Base-by-base conservation (phyloP, 2,797 vertebrate genomes). In the Hoplostethus atlanticus region DNA sequence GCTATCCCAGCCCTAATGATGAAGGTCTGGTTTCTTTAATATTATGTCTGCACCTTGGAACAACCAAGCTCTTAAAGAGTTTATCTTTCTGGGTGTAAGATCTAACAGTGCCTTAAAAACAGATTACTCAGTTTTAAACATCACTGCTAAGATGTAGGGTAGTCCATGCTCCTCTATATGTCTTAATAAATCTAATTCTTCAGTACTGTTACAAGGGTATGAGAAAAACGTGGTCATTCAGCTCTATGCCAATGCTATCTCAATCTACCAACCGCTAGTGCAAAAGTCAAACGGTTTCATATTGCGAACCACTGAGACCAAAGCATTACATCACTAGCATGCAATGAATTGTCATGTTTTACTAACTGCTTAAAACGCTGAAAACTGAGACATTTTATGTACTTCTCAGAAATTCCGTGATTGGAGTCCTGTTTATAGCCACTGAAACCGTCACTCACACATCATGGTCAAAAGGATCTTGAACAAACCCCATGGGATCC, bases 381-480 rank as follows among this genome's bases (percentile, higher is more conserved):
- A 73, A 79, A 78, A 63, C 67, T 54, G 44, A 78, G 50, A 76
- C 36, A n/a, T 51, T 31, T 52, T 30, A 58, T 58, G n/a, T 1
- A 62, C 16, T 8, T 57, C 16, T 21, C n/a, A 50, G 21, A 58
- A 60, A 63, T 52, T 46, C 47, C 30, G 30, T 21, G 46, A 87
- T 80, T 63, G 72, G 80, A 91, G 83, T 71, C 9, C 64, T 79
- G 68, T 77, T 82, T 82, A 68, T 62, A 64, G 59, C 63, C 68
- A 17, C 51, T 73, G 71, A 81, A 85, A 83, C 63, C 75, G 52
- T 65, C 51, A 3, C 51, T 70, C 30, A 63, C 52, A 58, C 30
- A 50, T 54, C 34, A 79, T 34, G 59, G 48, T 53, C 28, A 51
- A 53, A 79, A 16, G 64, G 64, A 52, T 79, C 72, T 67, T 63